Conservation (phyloP, 2,797 vertebrate species). For the Semaprochilodus insignis region DNA sequence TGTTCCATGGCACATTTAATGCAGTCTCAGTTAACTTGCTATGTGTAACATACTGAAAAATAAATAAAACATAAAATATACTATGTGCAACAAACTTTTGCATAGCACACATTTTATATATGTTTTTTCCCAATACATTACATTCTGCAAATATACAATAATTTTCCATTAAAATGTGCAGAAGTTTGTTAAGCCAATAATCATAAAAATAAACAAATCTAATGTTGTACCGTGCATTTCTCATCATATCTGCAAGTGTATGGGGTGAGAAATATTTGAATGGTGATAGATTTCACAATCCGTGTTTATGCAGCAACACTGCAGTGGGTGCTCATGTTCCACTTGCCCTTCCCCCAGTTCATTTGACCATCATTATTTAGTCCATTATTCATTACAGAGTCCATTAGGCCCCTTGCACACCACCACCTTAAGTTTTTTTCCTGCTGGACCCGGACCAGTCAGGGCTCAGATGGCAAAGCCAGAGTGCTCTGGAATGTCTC, state of each 20-base stretch:
- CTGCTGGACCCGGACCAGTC: conserved; percentile 58
- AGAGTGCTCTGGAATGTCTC: conserved; percentile 50
- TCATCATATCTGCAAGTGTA: neutral
- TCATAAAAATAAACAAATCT: no score
- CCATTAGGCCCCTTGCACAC: conserved; percentile 39
- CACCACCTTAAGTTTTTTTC: conserved; percentile 21
- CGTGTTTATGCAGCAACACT: neutral
- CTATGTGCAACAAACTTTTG: no score
- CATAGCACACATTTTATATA: no score
- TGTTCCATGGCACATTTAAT: no score
- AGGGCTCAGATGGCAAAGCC: conserved; percentile 58
- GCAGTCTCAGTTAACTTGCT: no score
- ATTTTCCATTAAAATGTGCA: no score
- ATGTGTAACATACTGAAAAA: no score
- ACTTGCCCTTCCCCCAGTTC: neutral
- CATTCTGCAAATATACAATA: no score
- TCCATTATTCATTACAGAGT: conserved; percentile 42
- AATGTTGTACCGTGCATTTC: neutral
- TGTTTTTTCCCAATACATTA: no score
- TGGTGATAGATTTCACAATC: neutral
- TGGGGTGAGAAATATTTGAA: neutral
- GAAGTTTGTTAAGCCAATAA: no score
- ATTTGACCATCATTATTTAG: conserved; percentile 19
- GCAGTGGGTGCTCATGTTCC: neutral
- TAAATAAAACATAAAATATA: no score